A percentile compares a stretch with the other conserved stretches of the same genome.
Evolutionary conservation across 2,888 invertebrate genomes (phyloP).

Genomic region (Trisateles emortualis): DNA sequence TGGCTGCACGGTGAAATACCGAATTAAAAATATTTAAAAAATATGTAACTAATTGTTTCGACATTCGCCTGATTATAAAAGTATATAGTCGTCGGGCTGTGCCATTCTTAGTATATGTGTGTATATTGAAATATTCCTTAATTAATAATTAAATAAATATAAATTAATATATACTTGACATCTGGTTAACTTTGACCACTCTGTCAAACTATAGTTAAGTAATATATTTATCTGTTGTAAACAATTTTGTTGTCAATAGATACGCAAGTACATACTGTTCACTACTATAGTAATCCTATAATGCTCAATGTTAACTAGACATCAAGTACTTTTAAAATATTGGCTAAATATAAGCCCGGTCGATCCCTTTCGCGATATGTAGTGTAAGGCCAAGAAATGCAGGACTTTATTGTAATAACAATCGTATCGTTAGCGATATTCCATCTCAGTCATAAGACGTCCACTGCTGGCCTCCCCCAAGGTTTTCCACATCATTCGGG

Average conservation of each 20-base stretch:
- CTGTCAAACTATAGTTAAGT: not conserved
- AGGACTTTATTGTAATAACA: conserved; percentile 9
- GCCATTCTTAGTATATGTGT: conserved; percentile 71
- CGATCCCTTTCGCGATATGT: conserved; percentile 32
- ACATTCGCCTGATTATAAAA: conserved; percentile 47
- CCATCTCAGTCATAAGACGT: too few species aligned
- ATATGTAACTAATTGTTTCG: conserved; percentile 29
- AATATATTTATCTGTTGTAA: too few species aligned
- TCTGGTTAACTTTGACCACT: not conserved
- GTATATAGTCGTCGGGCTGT: conserved; percentile 62
- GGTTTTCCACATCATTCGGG: too few species aligned
- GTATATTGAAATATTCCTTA: conserved; percentile 58
- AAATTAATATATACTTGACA: conserved; percentile 41
- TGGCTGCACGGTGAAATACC: conserved; percentile 81
- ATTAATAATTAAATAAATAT: conserved; percentile 52
- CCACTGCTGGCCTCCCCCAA: too few species aligned
- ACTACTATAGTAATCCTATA: not conserved
- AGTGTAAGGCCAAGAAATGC: conserved; percentile 35
- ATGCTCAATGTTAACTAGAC: conserved; percentile 3
- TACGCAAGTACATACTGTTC: too few species aligned
- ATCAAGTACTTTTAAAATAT: conserved; percentile 11
- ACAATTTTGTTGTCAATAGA: too few species aligned
- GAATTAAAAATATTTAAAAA: conserved; percentile 53
- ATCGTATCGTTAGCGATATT: too few species aligned
- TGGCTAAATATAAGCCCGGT: conserved; percentile 26